Base-by-base conservation (phyloP, 2,888 invertebrate genomes). In the Nebria salina region DNA sequence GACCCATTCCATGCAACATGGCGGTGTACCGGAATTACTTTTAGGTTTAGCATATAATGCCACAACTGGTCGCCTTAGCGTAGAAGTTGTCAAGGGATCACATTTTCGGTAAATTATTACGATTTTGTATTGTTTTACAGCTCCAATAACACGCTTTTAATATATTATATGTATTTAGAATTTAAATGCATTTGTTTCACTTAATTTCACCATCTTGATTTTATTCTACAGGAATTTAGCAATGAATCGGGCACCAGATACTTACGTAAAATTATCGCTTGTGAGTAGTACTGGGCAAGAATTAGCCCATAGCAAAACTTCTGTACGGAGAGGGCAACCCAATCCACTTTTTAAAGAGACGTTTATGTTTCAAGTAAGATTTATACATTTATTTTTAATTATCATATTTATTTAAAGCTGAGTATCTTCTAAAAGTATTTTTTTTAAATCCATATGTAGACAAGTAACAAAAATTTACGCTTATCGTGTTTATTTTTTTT, bases 301-400 rank as follows among this genome's bases (percentile, higher is more conserved):
- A 90, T 94, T 98, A 90, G 96, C 96, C 0, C 93, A 96, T 84
- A 95, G 96, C 88, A 98, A 98, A 91, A 97, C 98, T 65, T 96
- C 97, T 77, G 94, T 97, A 13, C 91, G 97, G 84, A 92, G 98
- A 76, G 97, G 97, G 11, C 97, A 98, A 89, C 97, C 98, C 74
- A 98, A 98, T 91, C 98, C 98, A 65, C 92, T 98, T 11, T 98
- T 97, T 89, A 98, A 98, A 89, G 98, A 98, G 90, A 96, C 97
- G 2, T 98, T 98, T 88, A 95, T 98, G 90, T 98, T 98, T 90
- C 98, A 98, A 92, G 96, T 95, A 88, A 87, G 86, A 84, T 9
- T 66, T 13, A 7, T 54, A 54, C 54, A 54, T 8, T 34, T 34
- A 34, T 34, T 34, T 34, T 34, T 4, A 34, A 34, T 34, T 34